These are phyloP conservation scores for Tychaedon coryphoeus DNA, from an alignment of 2,113 vertebrate species.

Conservation along the genomic window DNA sequence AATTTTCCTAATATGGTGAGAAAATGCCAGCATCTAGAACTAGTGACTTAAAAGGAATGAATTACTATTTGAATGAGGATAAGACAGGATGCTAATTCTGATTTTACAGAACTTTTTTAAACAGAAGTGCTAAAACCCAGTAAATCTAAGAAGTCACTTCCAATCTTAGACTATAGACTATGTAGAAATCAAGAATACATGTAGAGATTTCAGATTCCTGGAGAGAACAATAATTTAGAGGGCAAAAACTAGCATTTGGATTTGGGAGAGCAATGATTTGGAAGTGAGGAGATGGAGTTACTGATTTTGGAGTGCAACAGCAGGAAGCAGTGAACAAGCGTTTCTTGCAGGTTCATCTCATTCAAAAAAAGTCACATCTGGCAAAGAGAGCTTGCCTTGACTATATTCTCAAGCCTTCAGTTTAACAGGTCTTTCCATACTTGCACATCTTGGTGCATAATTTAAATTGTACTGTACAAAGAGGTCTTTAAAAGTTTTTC, in stretches of 20 bases:
- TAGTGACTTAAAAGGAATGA: background rate
- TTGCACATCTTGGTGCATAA: rapidly evolving
- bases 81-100: background rate
- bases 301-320: background rate
- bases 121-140: background rate
- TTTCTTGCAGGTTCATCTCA: background rate
- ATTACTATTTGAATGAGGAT: background rate
- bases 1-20: background rate
- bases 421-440: background rate
- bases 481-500: background rate
- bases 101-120: background rate
- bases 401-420: background rate
- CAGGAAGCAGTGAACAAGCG: background rate
- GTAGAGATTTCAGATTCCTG: background rate
- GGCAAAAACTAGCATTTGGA: background rate
- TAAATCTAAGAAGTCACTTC: background rate
- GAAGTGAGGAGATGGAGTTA: background rate
- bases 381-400: background rate
- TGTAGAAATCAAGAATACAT: background rate
- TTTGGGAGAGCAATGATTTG: background rate
- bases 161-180: background rate
- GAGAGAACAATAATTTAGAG: background rate
- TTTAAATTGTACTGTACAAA: background rate
- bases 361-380: background rate
- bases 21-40: slow-evolving; percentile 24